Evolutionary conservation across 2,113 vertebrate species (phyloP), one percentile per base, ranked within the genome.

Genomic region (Ardeotis arabs): DNA sequence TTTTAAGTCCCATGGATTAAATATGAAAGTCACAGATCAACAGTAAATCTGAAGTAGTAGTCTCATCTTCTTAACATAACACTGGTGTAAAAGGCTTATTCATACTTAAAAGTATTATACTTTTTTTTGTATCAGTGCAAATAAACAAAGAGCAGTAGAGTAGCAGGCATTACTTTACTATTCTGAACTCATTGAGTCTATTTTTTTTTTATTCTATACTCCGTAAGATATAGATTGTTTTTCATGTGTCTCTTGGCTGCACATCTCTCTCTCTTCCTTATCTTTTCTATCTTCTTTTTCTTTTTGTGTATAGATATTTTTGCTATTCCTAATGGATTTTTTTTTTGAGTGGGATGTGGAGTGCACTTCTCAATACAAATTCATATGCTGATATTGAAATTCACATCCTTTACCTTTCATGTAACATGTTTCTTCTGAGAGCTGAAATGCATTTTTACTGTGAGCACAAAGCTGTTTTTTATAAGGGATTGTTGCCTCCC

Each of bases 371-470:
- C 49, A 88, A 82, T 76, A 76, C 29, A 73, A 94, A 88, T 68
- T 92, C 39, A 84, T 93, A 94, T 78, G 74, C 39, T 12, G 24
- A 78, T 55, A 82, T 49, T 58, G 79, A 94, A 96, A 97, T 93
- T 84, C 84, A 81, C 44, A 90, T 93, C 39, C 45, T 91, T 64
- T 76, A 25, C 22, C 24, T 66, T 70, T 79, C 37, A 24, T 88
- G 39, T 82, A 95, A 93, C 90, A 16, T 77, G 52, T 93, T 93
- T 88, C 58, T 94, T 86, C 39, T 68, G 47, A 76, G 44, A 55
- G 64, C 68, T 94, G 90, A 93, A 95, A 93, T 92, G 90, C 44
- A 80, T 92, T 93, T 96, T 90, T 86, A 74, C 75, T 47, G 63
- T 56, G 64, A 92, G 47, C 35, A 92, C 76, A 88, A 89, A 47